A percentile compares a stretch with the other conserved stretches of the same genome.
Evolutionary conservation across 1,140 invertebrate genomes (phyloP).

Genomic region (Helicoverpa zea): DNA sequence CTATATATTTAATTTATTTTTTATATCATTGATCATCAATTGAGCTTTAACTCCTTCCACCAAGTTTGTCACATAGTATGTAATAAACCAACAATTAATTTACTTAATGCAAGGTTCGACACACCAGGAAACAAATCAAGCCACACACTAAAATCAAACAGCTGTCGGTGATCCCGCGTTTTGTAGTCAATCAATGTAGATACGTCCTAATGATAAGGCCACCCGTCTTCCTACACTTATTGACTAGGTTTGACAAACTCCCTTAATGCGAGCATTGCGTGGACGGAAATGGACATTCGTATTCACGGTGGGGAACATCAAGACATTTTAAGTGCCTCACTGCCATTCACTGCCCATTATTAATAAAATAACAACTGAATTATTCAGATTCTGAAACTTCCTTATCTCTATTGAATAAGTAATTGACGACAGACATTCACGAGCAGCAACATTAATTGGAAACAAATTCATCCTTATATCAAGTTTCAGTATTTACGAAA

Average conservation of each 20-base stretch:
- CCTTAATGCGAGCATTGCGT: conserved; percentile 78
- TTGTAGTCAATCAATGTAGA: conserved; percentile 28
- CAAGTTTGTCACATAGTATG: too few species aligned
- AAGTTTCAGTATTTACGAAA: neutral
- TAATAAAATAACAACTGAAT: conserved; percentile 78
- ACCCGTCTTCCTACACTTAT: conserved; percentile 50
- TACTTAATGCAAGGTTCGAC: too few species aligned
- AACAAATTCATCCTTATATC: neutral
- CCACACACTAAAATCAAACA: conserved; percentile 6
- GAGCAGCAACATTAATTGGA: conserved; percentile 4
- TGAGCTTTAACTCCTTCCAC: too few species aligned
- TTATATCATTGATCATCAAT: too few species aligned
- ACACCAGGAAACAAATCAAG: neutral
- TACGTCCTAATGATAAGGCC: conserved; percentile 13
- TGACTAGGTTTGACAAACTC: conserved; percentile 70
- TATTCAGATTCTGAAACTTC: conserved; percentile 65
- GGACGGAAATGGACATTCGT: conserved; percentile 75
- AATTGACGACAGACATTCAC: conserved; percentile 16
- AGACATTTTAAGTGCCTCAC: conserved; percentile 71
- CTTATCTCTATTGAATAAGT: conserved; percentile 25
- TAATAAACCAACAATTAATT: too few species aligned
- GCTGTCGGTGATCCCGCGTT: conserved; percentile 1
- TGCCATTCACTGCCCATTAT: conserved; percentile 64
- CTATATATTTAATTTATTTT: too few species aligned
- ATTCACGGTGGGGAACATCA: conserved; percentile 65